phyloP scores from a whole-genome alignment of 2,113 vertebrate species.

The Nothobranchius furzeri region DNA sequence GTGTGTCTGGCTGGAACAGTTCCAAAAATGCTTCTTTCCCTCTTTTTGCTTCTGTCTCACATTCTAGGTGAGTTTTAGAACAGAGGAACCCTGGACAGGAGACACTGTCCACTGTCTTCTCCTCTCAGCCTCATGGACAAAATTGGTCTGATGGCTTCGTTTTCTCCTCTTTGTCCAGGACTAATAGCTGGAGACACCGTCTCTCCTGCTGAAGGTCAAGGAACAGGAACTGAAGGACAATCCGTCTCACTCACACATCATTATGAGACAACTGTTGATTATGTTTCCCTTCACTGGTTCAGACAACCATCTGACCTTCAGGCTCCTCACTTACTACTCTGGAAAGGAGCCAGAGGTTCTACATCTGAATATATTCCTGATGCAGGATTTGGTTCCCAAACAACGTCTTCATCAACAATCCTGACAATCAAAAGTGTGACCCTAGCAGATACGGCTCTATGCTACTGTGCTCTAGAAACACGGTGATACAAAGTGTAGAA shows the following conservation, averaged over 20 bases:
- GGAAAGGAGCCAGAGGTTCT: neutral
- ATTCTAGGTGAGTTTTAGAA: conserved; percentile 7
- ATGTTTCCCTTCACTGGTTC: conserved; percentile 7
- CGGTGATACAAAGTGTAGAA: conserved; percentile 37
- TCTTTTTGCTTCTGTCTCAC: conserved; percentile 1
- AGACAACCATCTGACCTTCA: conserved; percentile 32
- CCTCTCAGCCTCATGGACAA: neutral
- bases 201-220: neutral
- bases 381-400: fast-evolving
- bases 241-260: conserved; percentile 26
- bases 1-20: neutral
- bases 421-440: conserved; percentile 6
- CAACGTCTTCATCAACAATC: fast-evolving
- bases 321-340: conserved; percentile 38
- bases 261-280: fast-evolving
- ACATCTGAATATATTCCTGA: neutral
- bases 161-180: neutral
- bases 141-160: neutral
- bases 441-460: conserved; percentile 34
- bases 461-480: conserved; percentile 41
- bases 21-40: conserved; percentile 3
- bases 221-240: conserved; percentile 35
- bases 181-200: conserved; percentile 3
- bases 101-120: conserved; percentile 1
- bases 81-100: neutral